These are phyloP conservation scores for Synodontis membranacea DNA, from an alignment of 2,113 vertebrate genomes.

Conservation along the genomic window DNA sequence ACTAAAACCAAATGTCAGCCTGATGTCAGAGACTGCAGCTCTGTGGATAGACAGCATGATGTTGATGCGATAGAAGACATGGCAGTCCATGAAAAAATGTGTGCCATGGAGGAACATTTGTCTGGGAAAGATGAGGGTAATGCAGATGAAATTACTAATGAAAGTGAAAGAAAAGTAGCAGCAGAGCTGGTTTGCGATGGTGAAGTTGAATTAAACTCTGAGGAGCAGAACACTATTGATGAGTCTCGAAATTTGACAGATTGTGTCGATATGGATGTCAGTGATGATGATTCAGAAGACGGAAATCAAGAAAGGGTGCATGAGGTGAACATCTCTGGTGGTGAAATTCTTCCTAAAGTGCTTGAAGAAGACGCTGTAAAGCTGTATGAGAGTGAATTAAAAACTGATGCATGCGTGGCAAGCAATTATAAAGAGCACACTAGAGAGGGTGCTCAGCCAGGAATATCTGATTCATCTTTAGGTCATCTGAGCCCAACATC, in stretches of 20 bases:
- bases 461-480: background rate
- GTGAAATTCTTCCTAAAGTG: background rate
- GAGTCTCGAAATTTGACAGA: background rate
- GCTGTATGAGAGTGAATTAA: constrained; percentile 4
- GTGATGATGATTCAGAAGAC: constrained; percentile 18
- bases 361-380: background rate
- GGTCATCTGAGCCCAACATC: background rate
- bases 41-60: background rate
- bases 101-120: background rate
- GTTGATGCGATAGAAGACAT: background rate
- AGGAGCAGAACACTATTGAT: background rate
- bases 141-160: background rate
- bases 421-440: background rate
- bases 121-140: background rate
- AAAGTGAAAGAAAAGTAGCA: background rate
- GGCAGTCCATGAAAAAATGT: background rate
- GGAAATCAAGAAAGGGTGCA: background rate
- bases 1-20: background rate
- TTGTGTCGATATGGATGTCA: constrained; percentile 26
- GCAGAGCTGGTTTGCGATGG: background rate
- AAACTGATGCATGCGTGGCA: background rate
- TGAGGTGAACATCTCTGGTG: background rate
- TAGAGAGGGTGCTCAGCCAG: background rate
- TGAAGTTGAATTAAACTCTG: background rate
- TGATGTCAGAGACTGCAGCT: background rate